Conservation (phyloP, 1,140 invertebrate species). For the Listronotus bonariensis region DNA sequence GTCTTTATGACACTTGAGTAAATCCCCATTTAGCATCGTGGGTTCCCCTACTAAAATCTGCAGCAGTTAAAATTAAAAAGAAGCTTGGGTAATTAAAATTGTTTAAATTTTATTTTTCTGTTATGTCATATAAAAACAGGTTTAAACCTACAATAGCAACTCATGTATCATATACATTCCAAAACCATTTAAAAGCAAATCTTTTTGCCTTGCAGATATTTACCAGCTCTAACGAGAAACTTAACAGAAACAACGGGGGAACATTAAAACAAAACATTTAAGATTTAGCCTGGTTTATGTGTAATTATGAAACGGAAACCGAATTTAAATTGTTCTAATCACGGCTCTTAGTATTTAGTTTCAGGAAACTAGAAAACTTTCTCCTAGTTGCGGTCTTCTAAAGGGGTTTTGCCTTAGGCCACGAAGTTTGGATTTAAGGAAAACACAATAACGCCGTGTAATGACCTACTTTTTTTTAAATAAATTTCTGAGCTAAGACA, state of each 20-base stretch:
- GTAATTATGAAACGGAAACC: constrained; percentile 33
- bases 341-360: constrained; percentile 21
- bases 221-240: too few species aligned
- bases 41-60: too few species aligned
- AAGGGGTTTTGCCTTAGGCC: constrained; percentile 12
- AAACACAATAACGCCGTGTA: constrained; percentile 13
- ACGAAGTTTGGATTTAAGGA: constrained; percentile 7
- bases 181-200: too few species aligned
- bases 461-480: constrained; percentile 10
- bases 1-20: too few species aligned
- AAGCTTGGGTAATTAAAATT: too few species aligned
- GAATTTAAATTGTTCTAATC: constrained; percentile 32
- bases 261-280: constrained; percentile 30
- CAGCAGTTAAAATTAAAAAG: too few species aligned
- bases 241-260: neutral
- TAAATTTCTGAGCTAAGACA: constrained; percentile 8
- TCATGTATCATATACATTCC: too few species aligned
- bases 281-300: constrained; percentile 20
- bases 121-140: too few species aligned
- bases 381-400: constrained; percentile 8
- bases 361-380: constrained; percentile 22
- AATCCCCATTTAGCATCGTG: too few species aligned
- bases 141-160: too few species aligned
- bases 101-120: too few species aligned
- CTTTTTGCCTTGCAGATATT: too few species aligned